Base-by-base conservation (phyloP, 2,797 vertebrate genomes). In the Diplodus puntazzo region DNA sequence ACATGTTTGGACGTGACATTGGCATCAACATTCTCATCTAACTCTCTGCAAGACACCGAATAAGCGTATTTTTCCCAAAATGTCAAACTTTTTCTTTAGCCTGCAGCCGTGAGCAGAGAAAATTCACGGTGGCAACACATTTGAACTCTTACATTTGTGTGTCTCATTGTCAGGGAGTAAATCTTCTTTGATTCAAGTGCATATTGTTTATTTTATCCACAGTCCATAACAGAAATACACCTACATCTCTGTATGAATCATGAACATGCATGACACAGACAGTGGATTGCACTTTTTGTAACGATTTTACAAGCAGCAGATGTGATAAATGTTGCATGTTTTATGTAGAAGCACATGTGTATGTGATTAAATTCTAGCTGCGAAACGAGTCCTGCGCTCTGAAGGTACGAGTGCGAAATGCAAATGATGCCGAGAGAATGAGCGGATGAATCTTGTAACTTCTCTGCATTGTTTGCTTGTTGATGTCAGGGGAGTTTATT, bases 271-370 rank as follows among this genome's bases (percentile, higher is more conserved):
- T 13, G 45, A 83, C 25, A 67, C 52, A 63, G 25, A 55, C 21
- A 39, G 5, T 60, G 53, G 12, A 69, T 25, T 59, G 25, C 55
- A 66, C 39, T 65, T 13, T 16, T 17, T 66, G 4, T 67, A 11
- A 75, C 42, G 18, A 70, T 75, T 77, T 70, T 48, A 64, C 50
- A 55, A 69, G 55, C 53, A 66, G 48, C 60, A 64, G 46, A 42
- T 54, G 60, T 69, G 70, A 60, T 69, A 75, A 60, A 69, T 69
- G 48, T 65, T 89, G 66, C 73, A 86, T 87, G 86, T 70, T 83
- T 14, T 65, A 23, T 54, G 45, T 82, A 82, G 80, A 75, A 72
- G 64, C 42, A 14, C 73, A 72, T 81, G 57, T 63, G 14, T 71
- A 71, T 63, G 50, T 46, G 57, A 80, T 59, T 59, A 63, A 60